These are phyloP conservation scores for Catocala nupta DNA, from an alignment of 2,888 invertebrate species.

Conservation along the genomic window DNA sequence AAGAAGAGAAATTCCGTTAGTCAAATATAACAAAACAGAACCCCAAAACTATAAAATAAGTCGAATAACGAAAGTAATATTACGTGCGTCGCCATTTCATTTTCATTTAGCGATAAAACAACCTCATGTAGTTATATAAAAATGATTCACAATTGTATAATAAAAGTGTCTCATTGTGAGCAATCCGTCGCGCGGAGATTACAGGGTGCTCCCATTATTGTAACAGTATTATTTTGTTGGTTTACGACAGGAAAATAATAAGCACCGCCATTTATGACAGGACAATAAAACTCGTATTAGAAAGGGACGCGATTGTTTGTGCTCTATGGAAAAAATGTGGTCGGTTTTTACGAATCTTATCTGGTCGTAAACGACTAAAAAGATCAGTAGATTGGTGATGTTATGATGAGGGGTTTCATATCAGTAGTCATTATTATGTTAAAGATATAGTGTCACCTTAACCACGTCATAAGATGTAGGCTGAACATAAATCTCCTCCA, in stretches of 20 bases:
- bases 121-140: conserved; percentile 71
- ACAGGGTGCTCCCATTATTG: conserved; percentile 77
- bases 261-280: conserved; percentile 75
- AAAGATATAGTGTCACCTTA: too few relatives aligned
- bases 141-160: conserved; percentile 77
- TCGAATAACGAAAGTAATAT: conserved; percentile 26
- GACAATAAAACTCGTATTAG: conserved; percentile 77
- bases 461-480: too few relatives aligned
- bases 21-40: conserved; percentile 23
- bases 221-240: conserved; percentile 82
- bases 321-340: conserved; percentile 31
- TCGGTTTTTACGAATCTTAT: conserved; percentile 7
- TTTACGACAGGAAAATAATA: conserved; percentile 85
- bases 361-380: conserved; percentile 25
- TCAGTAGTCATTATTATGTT: not conserved
- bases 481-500: too few relatives aligned
- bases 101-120: conserved; percentile 73
- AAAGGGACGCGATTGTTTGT: conserved; percentile 57
- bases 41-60: conserved; percentile 49
- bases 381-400: not conserved
- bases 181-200: conserved; percentile 63
- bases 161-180: conserved; percentile 68
- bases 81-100: conserved; percentile 54
- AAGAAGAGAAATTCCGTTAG: not conserved
- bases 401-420: not conserved